Base-by-base conservation (phyloP, 2,888 invertebrate species). In the Furcula furcula region DNA sequence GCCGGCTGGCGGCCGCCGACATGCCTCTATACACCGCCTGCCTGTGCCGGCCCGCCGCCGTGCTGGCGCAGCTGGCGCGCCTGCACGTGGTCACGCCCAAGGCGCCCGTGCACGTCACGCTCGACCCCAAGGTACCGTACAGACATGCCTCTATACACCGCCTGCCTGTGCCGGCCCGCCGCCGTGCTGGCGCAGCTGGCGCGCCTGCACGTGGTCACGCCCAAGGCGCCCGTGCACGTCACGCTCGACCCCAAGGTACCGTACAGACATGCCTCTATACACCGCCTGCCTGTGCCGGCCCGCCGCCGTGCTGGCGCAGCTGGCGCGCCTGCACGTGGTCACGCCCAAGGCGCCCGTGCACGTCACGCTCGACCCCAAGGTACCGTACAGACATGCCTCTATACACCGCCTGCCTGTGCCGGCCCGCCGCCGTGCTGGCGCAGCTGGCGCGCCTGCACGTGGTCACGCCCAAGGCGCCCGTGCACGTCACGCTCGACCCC, bases 271-370 rank as follows among this genome's bases (percentile, higher is more conserved):
- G 10, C 5, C n/a, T n/a, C n/a, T n/a, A n/a, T n/a, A n/a, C n/a
- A n/a, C n/a, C n/a, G n/a, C n/a, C n/a, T n/a, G n/a, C n/a, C n/a
- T n/a, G n/a, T n/a, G n/a, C n/a, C n/a, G n/a, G 40, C 57, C 50
- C 37, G 52, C 56, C 15, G 26, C 16, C 16, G 11, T 18, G 28
- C 18, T 28, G 7, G 78, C 80, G 31, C 72, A 67, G 46, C 74
- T 82, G 36, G 47, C 62, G 40, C 59, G 82, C 18, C 51, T 81
- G 43, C 83, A 83, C 65, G 76, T 81, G 48, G 81, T 84, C 29
- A 93, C 93, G 31, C 98, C 98, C 4, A 98, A 98, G 82, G 97
- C 95, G 41, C 96, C 96, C 0, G 95, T 98, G 10, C 93, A 95
- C 70, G 96, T 98, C 33, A 95, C 95, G 0, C 77, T 98, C 5